A percentile compares a stretch with the other conserved stretches of the same genome.
Conservation (phyloP, 2,113 vertebrate genomes). For the Tenrec ecaudatus region DNA sequence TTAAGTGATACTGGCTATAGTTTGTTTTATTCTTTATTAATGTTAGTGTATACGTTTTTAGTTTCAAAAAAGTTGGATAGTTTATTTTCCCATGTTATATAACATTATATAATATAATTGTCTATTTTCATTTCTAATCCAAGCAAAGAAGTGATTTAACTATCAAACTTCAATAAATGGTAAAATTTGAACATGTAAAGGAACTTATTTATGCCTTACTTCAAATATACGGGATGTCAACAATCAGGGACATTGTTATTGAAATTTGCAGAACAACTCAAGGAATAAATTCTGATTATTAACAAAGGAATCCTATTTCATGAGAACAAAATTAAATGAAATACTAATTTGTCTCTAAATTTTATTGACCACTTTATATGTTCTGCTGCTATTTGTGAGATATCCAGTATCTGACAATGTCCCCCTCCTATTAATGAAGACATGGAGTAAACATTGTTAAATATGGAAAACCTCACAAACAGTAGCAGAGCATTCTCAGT, state of each 20-base stretch:
- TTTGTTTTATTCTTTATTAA: constrained; percentile 1
- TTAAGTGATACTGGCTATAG: background rate
- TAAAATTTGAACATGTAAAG: background rate
- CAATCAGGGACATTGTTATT: constrained; percentile 6
- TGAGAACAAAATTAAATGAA: background rate
- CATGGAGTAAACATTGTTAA: too few relatives aligned
- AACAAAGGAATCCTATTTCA: background rate
- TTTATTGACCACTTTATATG: background rate
- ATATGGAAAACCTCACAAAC: too few relatives aligned
- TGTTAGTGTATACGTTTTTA: background rate
- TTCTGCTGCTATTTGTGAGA: too few relatives aligned
- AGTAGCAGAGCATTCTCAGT: too few relatives aligned
- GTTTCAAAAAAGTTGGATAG: too few relatives aligned
- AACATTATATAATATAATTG: too few relatives aligned
- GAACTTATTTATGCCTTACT: background rate
- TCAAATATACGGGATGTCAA: background rate
- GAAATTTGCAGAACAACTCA: background rate
- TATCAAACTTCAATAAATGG: constrained; percentile 3
- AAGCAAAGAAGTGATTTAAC: background rate
- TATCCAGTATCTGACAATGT: too few relatives aligned
- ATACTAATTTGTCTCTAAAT: background rate
- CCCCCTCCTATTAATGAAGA: too few relatives aligned
- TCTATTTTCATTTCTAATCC: background rate
- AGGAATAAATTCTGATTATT: constrained; percentile 2
- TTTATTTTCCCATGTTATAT: too few relatives aligned